phyloP scores from a whole-genome alignment of 2,888 invertebrate genomes.

The Cheilosia vulpina region DNA sequence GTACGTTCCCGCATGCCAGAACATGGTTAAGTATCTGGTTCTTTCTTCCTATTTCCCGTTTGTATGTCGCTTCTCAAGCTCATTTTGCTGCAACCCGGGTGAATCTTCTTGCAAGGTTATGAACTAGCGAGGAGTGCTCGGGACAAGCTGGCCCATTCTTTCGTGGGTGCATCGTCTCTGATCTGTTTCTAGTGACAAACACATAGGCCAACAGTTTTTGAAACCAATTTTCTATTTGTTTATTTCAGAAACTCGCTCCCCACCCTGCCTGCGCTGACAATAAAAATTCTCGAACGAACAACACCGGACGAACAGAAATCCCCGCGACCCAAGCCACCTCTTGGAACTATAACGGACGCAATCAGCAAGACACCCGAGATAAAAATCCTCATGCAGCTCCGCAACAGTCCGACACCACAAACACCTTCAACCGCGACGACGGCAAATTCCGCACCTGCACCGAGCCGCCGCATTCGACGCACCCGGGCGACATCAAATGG shows the following conservation, averaged over 20 bases:
- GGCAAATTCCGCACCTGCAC: slow-evolving; percentile 31
- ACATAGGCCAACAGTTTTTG: too few relatives aligned
- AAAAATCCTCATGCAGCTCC: slow-evolving; percentile 76
- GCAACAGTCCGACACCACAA: slow-evolving; percentile 33
- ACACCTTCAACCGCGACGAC: slow-evolving; percentile 54
- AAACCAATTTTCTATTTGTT: neutral
- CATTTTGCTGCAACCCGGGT: too few relatives aligned
- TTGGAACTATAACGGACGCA: neutral
- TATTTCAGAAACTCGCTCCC: slow-evolving; percentile 38
- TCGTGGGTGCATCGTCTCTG: too few relatives aligned
- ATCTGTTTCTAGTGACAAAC: too few relatives aligned
- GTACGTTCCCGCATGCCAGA: too few relatives aligned
- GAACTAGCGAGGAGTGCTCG: too few relatives aligned
- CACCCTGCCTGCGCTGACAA: slow-evolving; percentile 10
- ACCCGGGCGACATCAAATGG: slow-evolving; percentile 69
- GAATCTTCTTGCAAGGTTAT: too few relatives aligned
- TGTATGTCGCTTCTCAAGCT: too few relatives aligned
- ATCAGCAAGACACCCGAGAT: slow-evolving; percentile 70
- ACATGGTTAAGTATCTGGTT: too few relatives aligned
- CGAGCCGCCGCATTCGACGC: slow-evolving; percentile 56
- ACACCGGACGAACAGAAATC: slow-evolving; percentile 8
- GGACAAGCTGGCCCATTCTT: too few relatives aligned
- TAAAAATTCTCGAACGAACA: slow-evolving; percentile 23
- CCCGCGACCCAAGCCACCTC: neutral
- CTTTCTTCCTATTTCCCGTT: too few relatives aligned